Base-by-base conservation (phyloP, 30 jellyfish, hydroid and myxozoan genomes). In the Turritopsis rubra region DNA sequence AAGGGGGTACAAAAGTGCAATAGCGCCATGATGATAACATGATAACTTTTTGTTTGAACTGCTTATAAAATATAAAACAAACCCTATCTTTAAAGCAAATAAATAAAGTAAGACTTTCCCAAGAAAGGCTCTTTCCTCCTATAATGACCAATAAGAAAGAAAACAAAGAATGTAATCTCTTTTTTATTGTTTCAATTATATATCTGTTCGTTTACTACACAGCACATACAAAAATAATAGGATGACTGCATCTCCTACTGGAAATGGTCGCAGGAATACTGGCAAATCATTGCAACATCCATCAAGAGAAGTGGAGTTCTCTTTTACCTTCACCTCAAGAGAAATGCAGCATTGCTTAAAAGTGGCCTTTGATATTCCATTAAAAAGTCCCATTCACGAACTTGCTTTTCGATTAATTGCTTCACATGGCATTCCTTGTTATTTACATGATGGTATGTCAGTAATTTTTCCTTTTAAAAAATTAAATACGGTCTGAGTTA, bases 371-470 rank as follows among this genome's bases (percentile, higher is more conserved):
- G 90, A 83, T 52, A 89, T 90, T 53, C 97, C 97, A 0, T 68
- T 90, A 28, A 72, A 78, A 22, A 74, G 88, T 8, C 77, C 90
- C 8, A 91, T 87, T 76, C 80, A 73, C n/a, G 97, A 91, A 76
- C 79, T 91, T 3, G 95, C 85, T 8, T 87, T 79, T 83, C 79
- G 97, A n/a, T 65, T 91, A 52, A 84, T 87, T 74, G 79, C 74
- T 65, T 80, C 94, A 21, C 97, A 91, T 80, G 68, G 89, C 29
- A 73, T 91, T 20, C 91, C 96, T 41, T 84, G 96, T 75, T 91
- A 91, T 73, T 83, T 66, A 8, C 94, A 91, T 65, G 92, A 91
- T 68, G 97, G 97, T 91, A 75, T 75, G 97, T 30, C n/a, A n/a
- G n/a, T n/a, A n/a, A n/a, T n/a, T n/a, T n/a, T n/a, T n/a, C n/a